Percentiles rank a stretch among this genome's conserved stretches.
phyloP scores from a whole-genome alignment of 1,140 invertebrate genomes.

The Drosophila sucinea region DNA sequence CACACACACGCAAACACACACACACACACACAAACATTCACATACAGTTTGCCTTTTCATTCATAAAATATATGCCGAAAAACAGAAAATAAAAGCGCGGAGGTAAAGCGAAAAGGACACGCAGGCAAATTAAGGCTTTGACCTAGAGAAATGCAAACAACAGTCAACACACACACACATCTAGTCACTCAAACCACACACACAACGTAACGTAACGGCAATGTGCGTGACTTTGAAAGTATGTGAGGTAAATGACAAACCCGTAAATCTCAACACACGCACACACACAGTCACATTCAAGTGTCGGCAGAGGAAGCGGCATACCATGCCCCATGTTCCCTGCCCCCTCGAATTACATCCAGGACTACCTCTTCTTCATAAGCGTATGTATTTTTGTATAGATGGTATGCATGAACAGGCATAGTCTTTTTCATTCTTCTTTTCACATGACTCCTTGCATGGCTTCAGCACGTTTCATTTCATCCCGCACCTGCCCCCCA shows the following conservation, averaged over 20 bases:
- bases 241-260: conserved; percentile 72
- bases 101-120: conserved; percentile 55
- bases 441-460: conserved; percentile 61
- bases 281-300: conserved; percentile 19
- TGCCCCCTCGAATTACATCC: background rate
- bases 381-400: conserved; percentile 14
- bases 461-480: conserved; percentile 80
- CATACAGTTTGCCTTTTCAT: conserved; percentile 51
- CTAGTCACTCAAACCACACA: conserved; percentile 13
- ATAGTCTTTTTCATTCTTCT: conserved; percentile 33
- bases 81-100: conserved; percentile 23
- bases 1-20: conserved; percentile 39
- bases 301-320: conserved; percentile 8
- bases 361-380: background rate
- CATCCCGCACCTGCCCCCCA: conserved; percentile 49
- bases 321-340: conserved; percentile 31
- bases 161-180: conserved; percentile 31
- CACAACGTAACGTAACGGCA: conserved; percentile 46
- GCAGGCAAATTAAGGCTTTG: conserved; percentile 80
- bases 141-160: conserved; percentile 79
- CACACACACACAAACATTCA: background rate
- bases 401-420: conserved; percentile 27
- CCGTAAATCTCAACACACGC: conserved; percentile 68
- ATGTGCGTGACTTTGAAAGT: conserved; percentile 79
- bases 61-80: conserved; percentile 68